Percentiles rank a stretch among this genome's conserved stretches.
These are phyloP conservation scores for Penaeus chinensis DNA, from an alignment of 1,140 invertebrate genomes.

Conservation along the genomic window DNA sequence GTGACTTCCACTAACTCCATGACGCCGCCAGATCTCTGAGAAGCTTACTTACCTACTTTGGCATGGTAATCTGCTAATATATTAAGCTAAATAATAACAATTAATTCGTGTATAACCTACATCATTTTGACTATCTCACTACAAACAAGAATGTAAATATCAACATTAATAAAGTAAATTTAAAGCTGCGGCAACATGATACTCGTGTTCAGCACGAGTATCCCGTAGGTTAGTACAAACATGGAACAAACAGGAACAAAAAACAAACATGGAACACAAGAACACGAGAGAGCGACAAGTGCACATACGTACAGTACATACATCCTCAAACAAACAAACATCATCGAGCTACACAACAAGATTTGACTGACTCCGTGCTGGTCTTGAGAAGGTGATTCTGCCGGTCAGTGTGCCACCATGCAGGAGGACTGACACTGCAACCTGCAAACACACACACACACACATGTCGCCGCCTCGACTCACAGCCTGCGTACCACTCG, in stretches of 20 bases:
- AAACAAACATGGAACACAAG: conserved; percentile 45
- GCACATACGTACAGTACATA: conserved; percentile 37
- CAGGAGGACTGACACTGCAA: too few relatives aligned
- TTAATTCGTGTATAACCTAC: conserved; percentile 53
- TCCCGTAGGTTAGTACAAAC: conserved; percentile 50
- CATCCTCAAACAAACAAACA: conserved; percentile 46
- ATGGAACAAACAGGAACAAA: conserved; percentile 39
- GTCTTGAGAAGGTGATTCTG: conserved; percentile 24
- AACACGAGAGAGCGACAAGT: conserved; percentile 49
- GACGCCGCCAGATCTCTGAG: conserved; percentile 47
- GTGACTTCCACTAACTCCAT: conserved; percentile 30
- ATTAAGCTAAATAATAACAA: conserved; percentile 55
- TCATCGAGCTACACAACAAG: conserved; percentile 46
- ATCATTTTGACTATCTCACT: conserved; percentile 52
- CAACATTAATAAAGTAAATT: conserved; percentile 55
- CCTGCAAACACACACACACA: too few relatives aligned
- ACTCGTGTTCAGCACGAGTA: conserved; percentile 36
- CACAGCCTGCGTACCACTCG: too few relatives aligned
- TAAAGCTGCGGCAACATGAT: conserved; percentile 54
- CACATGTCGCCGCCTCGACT: too few relatives aligned
- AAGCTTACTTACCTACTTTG: conserved; percentile 60
- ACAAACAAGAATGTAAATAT: conserved; percentile 57
- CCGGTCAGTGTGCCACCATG: not conserved
- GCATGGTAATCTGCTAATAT: conserved; percentile 57
- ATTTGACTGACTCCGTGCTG: conserved; percentile 19